Conservation (phyloP, 2,888 invertebrate species). For the Mechanitis messenoides region DNA sequence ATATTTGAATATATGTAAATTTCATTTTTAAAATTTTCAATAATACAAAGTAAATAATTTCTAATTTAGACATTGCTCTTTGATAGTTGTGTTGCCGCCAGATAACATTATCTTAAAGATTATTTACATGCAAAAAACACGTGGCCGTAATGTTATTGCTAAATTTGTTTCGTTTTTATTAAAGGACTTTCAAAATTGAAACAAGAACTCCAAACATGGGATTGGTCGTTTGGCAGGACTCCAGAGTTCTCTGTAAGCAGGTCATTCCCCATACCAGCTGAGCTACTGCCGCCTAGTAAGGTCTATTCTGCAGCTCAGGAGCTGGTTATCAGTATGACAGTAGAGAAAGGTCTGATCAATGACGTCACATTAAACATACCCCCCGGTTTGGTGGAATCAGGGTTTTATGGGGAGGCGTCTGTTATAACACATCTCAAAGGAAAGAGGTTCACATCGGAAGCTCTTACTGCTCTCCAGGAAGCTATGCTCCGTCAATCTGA, state of each 20-base stretch:
- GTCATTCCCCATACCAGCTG: constrained; percentile 77
- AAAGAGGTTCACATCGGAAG: constrained; percentile 79
- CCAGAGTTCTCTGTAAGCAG: constrained; percentile 87
- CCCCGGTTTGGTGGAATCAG: constrained; percentile 75
- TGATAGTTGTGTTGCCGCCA: too few relatives aligned
- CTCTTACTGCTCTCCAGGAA: constrained; percentile 77
- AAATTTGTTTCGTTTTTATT: constrained; percentile 12
- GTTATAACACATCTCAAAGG: constrained; percentile 81
- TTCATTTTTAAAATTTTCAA: neutral
- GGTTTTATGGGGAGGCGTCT: constrained; percentile 79
- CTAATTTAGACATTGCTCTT: too few relatives aligned
- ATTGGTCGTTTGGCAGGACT: constrained; percentile 92
- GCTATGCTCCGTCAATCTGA: constrained; percentile 61
- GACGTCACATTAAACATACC: constrained; percentile 81
- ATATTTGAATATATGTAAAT: neutral
- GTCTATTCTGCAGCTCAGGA: constrained; percentile 65
- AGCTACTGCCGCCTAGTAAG: constrained; percentile 63
- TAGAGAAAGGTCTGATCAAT: constrained; percentile 79
- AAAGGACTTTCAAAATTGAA: constrained; percentile 83
- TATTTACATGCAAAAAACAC: too few relatives aligned
- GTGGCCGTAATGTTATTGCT: neutral
- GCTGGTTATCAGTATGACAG: constrained; percentile 78
- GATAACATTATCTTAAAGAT: too few relatives aligned
- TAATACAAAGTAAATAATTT: neutral
- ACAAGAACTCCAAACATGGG: constrained; percentile 85